These are phyloP conservation scores for Isoperla grammatica DNA, from an alignment of 2,888 invertebrate species.

Conservation along the genomic window DNA sequence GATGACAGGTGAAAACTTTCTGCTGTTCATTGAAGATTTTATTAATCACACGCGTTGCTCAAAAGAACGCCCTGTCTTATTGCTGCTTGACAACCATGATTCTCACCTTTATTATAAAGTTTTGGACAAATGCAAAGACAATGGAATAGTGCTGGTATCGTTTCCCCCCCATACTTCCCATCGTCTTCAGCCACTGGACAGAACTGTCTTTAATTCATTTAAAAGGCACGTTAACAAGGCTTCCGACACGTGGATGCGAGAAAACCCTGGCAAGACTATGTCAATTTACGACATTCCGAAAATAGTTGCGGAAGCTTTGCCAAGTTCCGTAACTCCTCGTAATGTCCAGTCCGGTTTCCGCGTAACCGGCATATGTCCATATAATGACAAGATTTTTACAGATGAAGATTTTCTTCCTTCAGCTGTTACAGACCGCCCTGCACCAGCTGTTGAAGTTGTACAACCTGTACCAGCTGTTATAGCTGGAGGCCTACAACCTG, in stretches of 20 bases:
- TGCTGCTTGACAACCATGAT: slow-evolving; percentile 40
- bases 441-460: not conserved
- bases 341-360: slow-evolving; percentile 34
- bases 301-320: slow-evolving; percentile 4
- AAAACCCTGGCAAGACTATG: slow-evolving; percentile 30
- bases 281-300: slow-evolving; percentile 19
- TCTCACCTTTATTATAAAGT: slow-evolving; percentile 35
- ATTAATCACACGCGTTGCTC: slow-evolving; percentile 16
- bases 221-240: slow-evolving; percentile 36
- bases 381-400: slow-evolving; percentile 31
- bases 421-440: slow-evolving; percentile 29
- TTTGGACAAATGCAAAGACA: slow-evolving; percentile 37
- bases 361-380: slow-evolving; percentile 33
- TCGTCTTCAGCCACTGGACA: slow-evolving; percentile 43
- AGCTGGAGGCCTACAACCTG: too few relatives aligned
- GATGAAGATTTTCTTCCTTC: slow-evolving; percentile 31
- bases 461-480: too few relatives aligned
- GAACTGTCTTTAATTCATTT: slow-evolving; percentile 40
- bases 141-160: slow-evolving; percentile 40
- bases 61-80: slow-evolving; percentile 28
- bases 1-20: slow-evolving; percentile 36
- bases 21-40: slow-evolving; percentile 27
- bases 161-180: slow-evolving; percentile 42
- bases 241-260: slow-evolving; percentile 30
- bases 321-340: slow-evolving; percentile 24